Conservation (phyloP, 1,140 invertebrate species). For the Dryas iulia region DNA sequence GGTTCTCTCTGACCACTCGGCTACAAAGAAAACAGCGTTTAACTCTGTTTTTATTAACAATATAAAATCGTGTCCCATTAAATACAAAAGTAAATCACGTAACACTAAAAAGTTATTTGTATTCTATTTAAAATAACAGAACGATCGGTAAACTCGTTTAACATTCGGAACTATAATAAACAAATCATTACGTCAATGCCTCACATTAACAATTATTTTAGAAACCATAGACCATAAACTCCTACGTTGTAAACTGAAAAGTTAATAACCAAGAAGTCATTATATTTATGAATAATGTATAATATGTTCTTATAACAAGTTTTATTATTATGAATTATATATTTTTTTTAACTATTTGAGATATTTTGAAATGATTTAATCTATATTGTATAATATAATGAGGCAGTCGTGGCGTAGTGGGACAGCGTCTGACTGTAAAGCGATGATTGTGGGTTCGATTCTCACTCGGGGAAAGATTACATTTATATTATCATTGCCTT, state of each 20-base stretch:
- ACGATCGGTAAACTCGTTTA: not conserved
- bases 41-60: too few relatives aligned
- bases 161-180: not conserved
- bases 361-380: not conserved
- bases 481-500: too few relatives aligned
- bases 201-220: slow-evolving; percentile 1
- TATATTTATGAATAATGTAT: slow-evolving; percentile 5
- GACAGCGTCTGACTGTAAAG: too few relatives aligned
- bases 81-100: not conserved
- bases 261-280: not conserved
- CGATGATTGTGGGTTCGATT: too few relatives aligned
- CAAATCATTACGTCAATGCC: slow-evolving; percentile 1
- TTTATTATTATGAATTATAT: not conserved
- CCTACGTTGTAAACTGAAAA: not conserved
- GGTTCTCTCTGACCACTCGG: too few relatives aligned
- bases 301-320: not conserved
- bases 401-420: too few relatives aligned
- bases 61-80: too few relatives aligned
- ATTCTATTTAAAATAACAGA: not conserved
- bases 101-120: not conserved
- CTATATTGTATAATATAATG: not conserved
- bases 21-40: too few relatives aligned
- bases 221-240: not conserved
- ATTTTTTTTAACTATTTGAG: not conserved
- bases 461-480: too few relatives aligned